Percentiles rank a stretch among this genome's conserved stretches.
Evolutionary conservation across 1,140 invertebrate species (phyloP).

Genomic region (Rhizoglyphus robini): DNA sequence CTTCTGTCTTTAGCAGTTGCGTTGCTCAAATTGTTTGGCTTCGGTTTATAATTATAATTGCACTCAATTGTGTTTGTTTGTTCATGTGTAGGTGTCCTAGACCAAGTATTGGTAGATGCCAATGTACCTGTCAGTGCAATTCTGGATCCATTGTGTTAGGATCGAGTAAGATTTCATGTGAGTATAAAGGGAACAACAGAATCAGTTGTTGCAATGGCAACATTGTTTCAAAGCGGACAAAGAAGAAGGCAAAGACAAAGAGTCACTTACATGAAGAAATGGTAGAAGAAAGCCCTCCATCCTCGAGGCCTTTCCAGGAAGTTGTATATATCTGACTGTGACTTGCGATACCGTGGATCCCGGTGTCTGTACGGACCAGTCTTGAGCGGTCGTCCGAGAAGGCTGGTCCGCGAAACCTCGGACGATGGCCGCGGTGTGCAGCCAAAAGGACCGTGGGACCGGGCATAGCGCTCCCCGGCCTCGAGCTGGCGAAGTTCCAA

Average conservation of each 20-base stretch:
- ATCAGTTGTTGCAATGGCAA: too few species aligned
- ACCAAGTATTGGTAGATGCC: too few species aligned
- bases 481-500: constrained; percentile 24
- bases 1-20: too few species aligned
- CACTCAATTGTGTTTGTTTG: too few species aligned
- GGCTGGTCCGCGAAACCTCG: constrained; percentile 53
- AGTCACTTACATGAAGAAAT: constrained; percentile 73
- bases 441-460: constrained; percentile 18
- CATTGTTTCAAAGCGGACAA: too few species aligned
- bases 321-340: constrained; percentile 81
- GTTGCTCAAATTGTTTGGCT: too few species aligned
- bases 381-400: constrained; percentile 75
- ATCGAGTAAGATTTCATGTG: too few species aligned
- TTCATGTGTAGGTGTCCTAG: too few species aligned
- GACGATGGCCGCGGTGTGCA: constrained; percentile 23
- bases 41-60: too few species aligned
- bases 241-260: constrained; percentile 22
- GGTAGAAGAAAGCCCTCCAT: constrained; percentile 67
- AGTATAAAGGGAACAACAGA: background rate
- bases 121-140: too few species aligned
- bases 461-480: constrained; percentile 25
- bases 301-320: constrained; percentile 81
- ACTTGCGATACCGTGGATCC: constrained; percentile 68
- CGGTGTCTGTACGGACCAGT: constrained; percentile 51
- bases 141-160: too few species aligned